Evolutionary conservation across 37 sponge, comb jelly and placozoan genomes (phyloP), one percentile per base, ranked within the genome.

Genomic region (Halisarca cf. caerulea): DNA sequence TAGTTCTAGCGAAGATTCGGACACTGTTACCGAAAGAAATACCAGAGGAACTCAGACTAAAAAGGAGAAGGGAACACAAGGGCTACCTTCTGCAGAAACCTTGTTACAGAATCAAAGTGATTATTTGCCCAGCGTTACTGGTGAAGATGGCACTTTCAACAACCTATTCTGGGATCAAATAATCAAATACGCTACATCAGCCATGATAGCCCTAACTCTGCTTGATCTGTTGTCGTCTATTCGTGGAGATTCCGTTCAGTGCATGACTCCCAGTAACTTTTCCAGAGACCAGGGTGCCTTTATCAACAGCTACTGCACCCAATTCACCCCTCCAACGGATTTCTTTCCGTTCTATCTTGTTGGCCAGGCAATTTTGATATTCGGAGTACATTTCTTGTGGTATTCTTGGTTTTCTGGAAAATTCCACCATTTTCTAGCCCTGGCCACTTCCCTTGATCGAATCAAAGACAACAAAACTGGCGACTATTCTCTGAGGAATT

Each of bases 361-460:
- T 7, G 73, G 51, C 2, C 89, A 88, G 33, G 89, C 77, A 0
- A 20, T 79, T n/a, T 68, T 84, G 25, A 78, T 92, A 17, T 66
- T 57, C 8, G 60, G 82, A 28, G 89, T 89, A 35, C 89, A 92
- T 55, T 92, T 85, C 68, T 58, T 88, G 28, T 92, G 92, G 92
- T 23, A 62, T 23, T 82, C 85, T 42, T 66, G 62, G 32, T 92
- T 80, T 78, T 78, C 81, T 23, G 89, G 80, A 0, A 85, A 86
- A 28, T 83, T 92, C 68, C 82, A 74, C n/a, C 88, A 42, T 42
- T 92, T 92, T 47, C 82, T 86, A 39, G 41, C 83, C 28, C 78
- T 64, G 44, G 82, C 53, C 53, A 43, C 33, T 0, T 73, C 74
- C 23, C 59, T 92, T 36, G 92, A 88, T 57, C 86, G 86, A 17